Evolutionary conservation across 1,140 invertebrate species (phyloP).

Genomic region (Leguminivora glycinivorella): DNA sequence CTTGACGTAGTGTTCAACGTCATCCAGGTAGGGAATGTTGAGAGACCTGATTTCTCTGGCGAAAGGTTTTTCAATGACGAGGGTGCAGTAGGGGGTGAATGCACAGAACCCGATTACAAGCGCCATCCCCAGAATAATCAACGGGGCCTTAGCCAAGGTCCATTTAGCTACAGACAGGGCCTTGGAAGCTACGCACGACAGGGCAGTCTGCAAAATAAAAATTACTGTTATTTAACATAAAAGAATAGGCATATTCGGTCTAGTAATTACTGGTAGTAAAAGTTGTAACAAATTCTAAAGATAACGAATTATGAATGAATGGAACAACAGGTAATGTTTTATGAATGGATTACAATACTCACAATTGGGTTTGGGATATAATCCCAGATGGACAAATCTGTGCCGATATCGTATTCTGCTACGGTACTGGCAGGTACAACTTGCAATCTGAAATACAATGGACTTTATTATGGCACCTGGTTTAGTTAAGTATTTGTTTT

Average conservation of each 20-base stretch:
- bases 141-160: conserved; percentile 23
- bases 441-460: conserved; percentile 31
- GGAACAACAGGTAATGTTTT: not conserved
- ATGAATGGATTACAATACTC: conserved; percentile 30
- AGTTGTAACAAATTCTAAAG: not conserved
- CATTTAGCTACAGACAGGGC: conserved; percentile 12
- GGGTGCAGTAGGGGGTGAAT: conserved; percentile 36
- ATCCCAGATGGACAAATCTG: conserved; percentile 28
- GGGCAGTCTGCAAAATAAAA: conserved; percentile 31
- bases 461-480: not conserved
- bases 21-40: conserved; percentile 35
- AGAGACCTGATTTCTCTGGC: conserved; percentile 2
- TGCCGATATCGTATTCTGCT: not conserved
- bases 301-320: conserved; percentile 6
- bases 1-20: conserved; percentile 30
- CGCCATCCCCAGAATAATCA: conserved; percentile 31
- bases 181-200: conserved; percentile 25
- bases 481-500: not conserved
- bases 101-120: conserved; percentile 36
- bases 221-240: not conserved
- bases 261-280: not conserved
- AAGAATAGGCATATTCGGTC: not conserved
- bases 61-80: conserved; percentile 34
- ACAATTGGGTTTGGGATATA: conserved; percentile 30
- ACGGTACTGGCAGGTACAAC: conserved; percentile 29